These are phyloP conservation scores for Mactromeris polynyma DNA, from an alignment of 2,888 invertebrate species.

Conservation along the genomic window DNA sequence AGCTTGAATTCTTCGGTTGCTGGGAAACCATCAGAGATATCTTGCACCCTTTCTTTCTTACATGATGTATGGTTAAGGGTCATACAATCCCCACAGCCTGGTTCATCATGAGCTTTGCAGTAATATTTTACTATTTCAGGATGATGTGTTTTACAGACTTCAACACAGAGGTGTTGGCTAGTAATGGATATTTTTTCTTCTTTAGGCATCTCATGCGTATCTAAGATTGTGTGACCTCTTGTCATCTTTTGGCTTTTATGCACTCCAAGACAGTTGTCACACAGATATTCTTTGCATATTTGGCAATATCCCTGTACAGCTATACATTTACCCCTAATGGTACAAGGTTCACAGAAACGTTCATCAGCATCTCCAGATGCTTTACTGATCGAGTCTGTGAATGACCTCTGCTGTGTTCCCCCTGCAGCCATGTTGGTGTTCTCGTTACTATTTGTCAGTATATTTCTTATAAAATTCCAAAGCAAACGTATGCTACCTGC, in stretches of 20 bases:
- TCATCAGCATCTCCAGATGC: neutral
- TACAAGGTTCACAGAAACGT: slow-evolving; percentile 15
- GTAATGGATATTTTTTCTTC: neutral
- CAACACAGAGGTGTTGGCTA: neutral
- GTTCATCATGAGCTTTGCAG: too few species aligned
- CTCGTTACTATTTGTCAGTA: neutral
- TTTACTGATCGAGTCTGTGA: neutral
- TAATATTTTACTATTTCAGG: too few species aligned
- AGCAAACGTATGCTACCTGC: too few species aligned
- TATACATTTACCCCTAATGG: neutral
- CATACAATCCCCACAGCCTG: too few species aligned
- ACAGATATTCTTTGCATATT: too few species aligned
- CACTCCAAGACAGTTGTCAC: too few species aligned
- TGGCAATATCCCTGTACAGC: too few species aligned
- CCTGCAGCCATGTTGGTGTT: neutral
- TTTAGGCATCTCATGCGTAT: neutral
- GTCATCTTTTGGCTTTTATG: too few species aligned
- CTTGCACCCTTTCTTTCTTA: neutral
- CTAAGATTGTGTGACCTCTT: too few species aligned
- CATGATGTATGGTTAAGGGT: slow-evolving; percentile 1
- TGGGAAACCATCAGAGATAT: too few species aligned
- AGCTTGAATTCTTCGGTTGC: neutral
- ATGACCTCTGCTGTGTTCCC: neutral
- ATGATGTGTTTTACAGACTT: too few species aligned
- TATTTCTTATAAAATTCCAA: too few species aligned